Percentiles rank a stretch among this genome's conserved stretches.
These are phyloP conservation scores for Hestina assimilis DNA, from an alignment of 1,140 invertebrate genomes.

Conservation along the genomic window DNA sequence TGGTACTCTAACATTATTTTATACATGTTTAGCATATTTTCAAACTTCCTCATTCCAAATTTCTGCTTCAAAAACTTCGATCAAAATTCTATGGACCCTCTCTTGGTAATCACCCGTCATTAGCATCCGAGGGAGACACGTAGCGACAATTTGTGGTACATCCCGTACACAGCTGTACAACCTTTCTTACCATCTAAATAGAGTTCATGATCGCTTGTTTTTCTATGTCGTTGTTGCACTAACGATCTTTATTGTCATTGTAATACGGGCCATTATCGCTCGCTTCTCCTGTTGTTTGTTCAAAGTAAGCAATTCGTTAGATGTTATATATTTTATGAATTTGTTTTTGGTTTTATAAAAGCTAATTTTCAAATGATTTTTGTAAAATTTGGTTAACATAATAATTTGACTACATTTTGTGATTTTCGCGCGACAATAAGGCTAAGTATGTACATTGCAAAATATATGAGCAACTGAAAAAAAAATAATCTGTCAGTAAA, in stretches of 20 bases:
- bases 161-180: background rate
- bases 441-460: no score
- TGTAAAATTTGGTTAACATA: no score
- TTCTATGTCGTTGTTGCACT: background rate
- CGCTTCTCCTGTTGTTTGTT: constrained; percentile 7
- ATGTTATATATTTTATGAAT: constrained; percentile 10
- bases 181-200: constrained; percentile 6
- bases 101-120: constrained; percentile 23
- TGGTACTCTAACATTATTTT: background rate
- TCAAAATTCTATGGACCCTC: constrained; percentile 21
- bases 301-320: constrained; percentile 14
- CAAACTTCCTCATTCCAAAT: constrained; percentile 13
- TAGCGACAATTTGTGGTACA: constrained; percentile 24
- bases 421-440: no score
- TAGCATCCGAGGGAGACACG: constrained; percentile 23
- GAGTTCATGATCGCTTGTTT: background rate
- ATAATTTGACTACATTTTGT: no score
- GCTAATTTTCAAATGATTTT: background rate
- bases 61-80: constrained; percentile 15
- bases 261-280: constrained; percentile 18
- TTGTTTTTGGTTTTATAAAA: background rate
- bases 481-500: no score
- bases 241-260: constrained; percentile 11
- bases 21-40: constrained; percentile 10
- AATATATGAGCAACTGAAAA: no score